A percentile compares a stretch with the other conserved stretches of the same genome.
These are phyloP conservation scores for Rallus crepitans DNA, from an alignment of 2,797 vertebrate species.

Conservation along the genomic window DNA sequence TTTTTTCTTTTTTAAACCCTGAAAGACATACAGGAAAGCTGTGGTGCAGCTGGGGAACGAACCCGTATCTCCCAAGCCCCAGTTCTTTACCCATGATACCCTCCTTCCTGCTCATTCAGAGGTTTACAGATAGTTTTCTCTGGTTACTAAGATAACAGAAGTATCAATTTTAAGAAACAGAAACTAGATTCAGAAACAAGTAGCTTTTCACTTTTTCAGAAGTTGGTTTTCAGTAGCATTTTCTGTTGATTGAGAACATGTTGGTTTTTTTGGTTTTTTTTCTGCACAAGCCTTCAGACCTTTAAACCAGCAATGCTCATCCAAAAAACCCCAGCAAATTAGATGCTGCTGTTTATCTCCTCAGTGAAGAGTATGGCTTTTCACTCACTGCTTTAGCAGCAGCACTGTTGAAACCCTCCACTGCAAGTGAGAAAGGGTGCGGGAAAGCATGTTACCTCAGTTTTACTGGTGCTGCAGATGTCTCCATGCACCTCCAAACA, in stretches of 20 bases:
- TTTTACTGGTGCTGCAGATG: not conserved
- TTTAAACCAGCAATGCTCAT: not conserved
- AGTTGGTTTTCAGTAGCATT: slow-evolving; percentile 23
- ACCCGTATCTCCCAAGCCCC: not conserved
- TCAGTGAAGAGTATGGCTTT: not conserved
- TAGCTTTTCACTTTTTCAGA: slow-evolving; percentile 47
- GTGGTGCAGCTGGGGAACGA: slow-evolving; percentile 38
- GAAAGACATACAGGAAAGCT: slow-evolving; percentile 50
- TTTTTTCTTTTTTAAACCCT: not conserved
- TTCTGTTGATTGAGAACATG: slow-evolving; percentile 6
- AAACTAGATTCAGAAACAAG: slow-evolving; percentile 23
- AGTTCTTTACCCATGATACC: slow-evolving; percentile 52
- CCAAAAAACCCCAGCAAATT: not conserved
- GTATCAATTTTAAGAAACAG: slow-evolving; percentile 63
- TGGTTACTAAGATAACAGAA: slow-evolving; percentile 67
- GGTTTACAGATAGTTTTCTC: slow-evolving; percentile 38
- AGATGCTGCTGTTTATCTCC: not conserved
- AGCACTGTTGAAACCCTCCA: not conserved
- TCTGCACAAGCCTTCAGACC: not conserved
- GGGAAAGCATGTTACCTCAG: not conserved
- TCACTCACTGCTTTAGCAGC: not conserved
- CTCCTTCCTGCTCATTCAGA: slow-evolving; percentile 65
- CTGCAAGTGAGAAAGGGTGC: not conserved
- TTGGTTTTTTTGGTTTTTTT: not conserved
- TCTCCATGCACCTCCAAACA: not conserved